phyloP scores from a whole-genome alignment of 1,140 invertebrate genomes.

The Caenorhabditis tropicalis region DNA sequence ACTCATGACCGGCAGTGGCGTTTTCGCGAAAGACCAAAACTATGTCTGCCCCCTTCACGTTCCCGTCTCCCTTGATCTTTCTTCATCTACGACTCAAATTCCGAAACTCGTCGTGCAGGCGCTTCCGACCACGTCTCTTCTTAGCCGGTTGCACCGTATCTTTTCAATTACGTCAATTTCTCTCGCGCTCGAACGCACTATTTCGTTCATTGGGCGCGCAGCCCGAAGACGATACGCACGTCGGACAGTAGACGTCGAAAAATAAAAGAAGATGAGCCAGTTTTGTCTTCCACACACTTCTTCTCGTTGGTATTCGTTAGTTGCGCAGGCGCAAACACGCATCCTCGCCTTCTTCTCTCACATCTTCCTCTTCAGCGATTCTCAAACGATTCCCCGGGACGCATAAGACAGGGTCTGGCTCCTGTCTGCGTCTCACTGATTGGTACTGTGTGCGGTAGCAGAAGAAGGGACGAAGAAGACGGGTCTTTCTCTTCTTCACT shows the following conservation, averaged over 20 bases:
- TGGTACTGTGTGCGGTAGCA: background rate
- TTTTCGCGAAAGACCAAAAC: constrained; percentile 25
- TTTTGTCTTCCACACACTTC: constrained; percentile 43
- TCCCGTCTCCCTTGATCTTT: constrained; percentile 10
- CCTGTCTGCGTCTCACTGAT: constrained; percentile 38
- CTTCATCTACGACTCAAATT: constrained; percentile 32
- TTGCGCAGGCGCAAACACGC: background rate
- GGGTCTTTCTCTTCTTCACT: constrained; percentile 8
- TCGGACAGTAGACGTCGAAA: constrained; percentile 35
- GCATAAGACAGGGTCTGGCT: constrained; percentile 28
- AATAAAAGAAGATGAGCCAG: constrained; percentile 43
- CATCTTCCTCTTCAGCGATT: constrained; percentile 24
- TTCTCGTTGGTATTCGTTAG: constrained; percentile 21
- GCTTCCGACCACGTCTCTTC: constrained; percentile 24
- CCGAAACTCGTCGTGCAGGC: constrained; percentile 31
- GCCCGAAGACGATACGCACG: background rate
- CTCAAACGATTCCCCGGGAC: constrained; percentile 21
- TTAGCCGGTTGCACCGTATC: constrained; percentile 34
- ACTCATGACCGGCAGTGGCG: constrained; percentile 35
- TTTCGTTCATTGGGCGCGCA: constrained; percentile 1
- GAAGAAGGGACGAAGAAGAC: constrained; percentile 2
- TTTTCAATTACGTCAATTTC: constrained; percentile 39
- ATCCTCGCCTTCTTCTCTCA: constrained; percentile 10
- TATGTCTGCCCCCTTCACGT: background rate
- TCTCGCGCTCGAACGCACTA: constrained; percentile 2